phyloP scores from a whole-genome alignment of 2,113 vertebrate species.

The Cariama cristata region DNA sequence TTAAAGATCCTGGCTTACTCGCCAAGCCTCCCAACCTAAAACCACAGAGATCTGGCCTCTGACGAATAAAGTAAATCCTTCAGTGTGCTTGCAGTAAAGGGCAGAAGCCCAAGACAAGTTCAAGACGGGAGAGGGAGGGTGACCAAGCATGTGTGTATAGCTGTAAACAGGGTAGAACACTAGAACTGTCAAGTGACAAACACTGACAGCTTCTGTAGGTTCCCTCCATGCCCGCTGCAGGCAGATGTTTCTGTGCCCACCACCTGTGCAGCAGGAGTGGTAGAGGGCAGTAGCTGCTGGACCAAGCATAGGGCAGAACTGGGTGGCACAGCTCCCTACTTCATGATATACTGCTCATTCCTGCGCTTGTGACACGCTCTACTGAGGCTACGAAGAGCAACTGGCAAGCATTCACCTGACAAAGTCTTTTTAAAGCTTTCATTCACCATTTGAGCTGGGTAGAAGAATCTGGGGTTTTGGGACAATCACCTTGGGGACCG shows the following conservation, averaged over 20 bases:
- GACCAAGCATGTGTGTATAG: background rate
- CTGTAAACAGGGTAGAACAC: background rate
- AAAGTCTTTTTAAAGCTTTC: background rate
- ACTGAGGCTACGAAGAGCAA: background rate
- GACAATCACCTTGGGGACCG: background rate
- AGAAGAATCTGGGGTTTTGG: background rate
- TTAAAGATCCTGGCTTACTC: conserved; percentile 28
- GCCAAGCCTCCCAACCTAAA: conserved; percentile 32
- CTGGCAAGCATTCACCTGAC: background rate
- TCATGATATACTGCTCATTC: background rate
- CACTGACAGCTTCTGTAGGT: background rate
- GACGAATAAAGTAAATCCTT: background rate
- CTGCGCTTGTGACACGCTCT: background rate
- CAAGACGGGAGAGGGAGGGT: background rate
- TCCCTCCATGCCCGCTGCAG: background rate
- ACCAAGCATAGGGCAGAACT: background rate
- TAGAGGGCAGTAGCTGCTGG: background rate
- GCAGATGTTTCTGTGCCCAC: background rate
- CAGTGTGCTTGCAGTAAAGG: background rate
- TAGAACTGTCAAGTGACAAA: background rate
- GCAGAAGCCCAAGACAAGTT: background rate
- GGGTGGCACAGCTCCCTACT: background rate
- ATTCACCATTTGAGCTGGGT: background rate
- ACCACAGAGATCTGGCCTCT: background rate
- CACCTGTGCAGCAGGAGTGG: background rate